These are phyloP conservation scores for Heterohyrax brucei DNA, from an alignment of 2,797 vertebrate genomes.

Conservation along the genomic window DNA sequence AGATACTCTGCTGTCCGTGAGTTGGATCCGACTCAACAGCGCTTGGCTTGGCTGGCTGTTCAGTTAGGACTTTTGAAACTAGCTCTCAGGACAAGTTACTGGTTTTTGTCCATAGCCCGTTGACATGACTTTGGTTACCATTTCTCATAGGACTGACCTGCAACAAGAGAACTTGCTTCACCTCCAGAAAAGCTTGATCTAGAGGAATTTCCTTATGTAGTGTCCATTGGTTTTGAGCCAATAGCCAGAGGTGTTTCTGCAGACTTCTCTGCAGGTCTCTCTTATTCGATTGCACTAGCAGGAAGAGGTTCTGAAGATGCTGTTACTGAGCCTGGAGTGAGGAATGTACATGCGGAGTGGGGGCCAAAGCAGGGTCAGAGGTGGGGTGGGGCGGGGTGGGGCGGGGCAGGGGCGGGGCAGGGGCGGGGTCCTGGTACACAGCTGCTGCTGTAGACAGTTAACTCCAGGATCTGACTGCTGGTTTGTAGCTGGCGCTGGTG, in stretches of 20 bases:
- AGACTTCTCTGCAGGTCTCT: constrained; percentile 90
- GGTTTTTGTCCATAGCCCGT: no score
- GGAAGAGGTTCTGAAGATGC: constrained; percentile 87
- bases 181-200: no score
- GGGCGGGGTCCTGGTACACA: constrained; percentile 82
- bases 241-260: constrained; percentile 90
- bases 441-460: constrained; percentile 86
- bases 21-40: no score
- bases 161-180: no score
- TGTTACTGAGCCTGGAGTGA: constrained; percentile 88
- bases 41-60: no score
- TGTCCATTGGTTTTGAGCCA: constrained; percentile 89
- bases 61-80: no score
- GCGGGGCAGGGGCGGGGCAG: constrained; percentile 26
- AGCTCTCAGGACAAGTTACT: no score
- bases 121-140: no score
- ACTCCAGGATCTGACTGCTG: constrained; percentile 86
- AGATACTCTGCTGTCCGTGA: no score
- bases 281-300: constrained; percentile 89
- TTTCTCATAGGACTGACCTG: no score
- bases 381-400: no score
- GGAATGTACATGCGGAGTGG: constrained; percentile 88
- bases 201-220: no score
- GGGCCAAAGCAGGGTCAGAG: constrained; percentile 77
- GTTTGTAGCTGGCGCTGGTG: constrained; percentile 88